Conservation (phyloP, 2,113 vertebrate genomes). For the Dasyornis broadbenti region DNA sequence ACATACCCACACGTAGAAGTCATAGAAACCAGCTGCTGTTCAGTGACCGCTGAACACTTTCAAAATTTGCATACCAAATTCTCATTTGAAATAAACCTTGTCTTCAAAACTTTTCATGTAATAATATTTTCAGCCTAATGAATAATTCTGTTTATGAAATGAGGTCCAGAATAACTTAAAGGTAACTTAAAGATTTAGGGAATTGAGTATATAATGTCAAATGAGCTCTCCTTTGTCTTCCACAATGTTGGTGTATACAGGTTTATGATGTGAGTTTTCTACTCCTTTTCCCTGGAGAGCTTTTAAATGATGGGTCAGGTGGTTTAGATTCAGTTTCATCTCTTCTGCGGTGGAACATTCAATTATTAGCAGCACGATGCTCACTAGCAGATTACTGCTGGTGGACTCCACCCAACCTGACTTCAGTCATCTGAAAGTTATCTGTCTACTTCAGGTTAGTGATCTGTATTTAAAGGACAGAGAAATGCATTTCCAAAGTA, state of each 20-base stretch:
- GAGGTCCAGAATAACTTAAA: background rate
- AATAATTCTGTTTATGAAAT: slow-evolving; percentile 11
- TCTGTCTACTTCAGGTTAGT: background rate
- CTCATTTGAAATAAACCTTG: slow-evolving; percentile 4
- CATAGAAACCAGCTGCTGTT: background rate
- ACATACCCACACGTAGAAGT: background rate
- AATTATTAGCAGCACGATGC: background rate
- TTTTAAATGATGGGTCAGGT: background rate
- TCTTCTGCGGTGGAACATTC: background rate
- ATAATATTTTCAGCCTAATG: background rate
- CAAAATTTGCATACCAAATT: background rate
- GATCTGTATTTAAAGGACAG: background rate
- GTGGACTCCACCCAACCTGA: background rate
- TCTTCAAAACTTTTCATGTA: background rate
- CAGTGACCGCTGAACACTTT: background rate
- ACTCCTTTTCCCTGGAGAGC: background rate
- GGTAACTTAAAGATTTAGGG: background rate
- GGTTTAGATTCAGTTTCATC: background rate
- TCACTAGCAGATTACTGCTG: background rate
- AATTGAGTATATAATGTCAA: background rate
- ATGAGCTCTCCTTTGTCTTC: background rate
- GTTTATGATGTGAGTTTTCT: background rate
- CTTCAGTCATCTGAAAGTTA: background rate
- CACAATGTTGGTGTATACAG: background rate
- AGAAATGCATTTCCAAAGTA: background rate